These are phyloP conservation scores for Lerema accius DNA, from an alignment of 1,140 invertebrate genomes.

Conservation along the genomic window DNA sequence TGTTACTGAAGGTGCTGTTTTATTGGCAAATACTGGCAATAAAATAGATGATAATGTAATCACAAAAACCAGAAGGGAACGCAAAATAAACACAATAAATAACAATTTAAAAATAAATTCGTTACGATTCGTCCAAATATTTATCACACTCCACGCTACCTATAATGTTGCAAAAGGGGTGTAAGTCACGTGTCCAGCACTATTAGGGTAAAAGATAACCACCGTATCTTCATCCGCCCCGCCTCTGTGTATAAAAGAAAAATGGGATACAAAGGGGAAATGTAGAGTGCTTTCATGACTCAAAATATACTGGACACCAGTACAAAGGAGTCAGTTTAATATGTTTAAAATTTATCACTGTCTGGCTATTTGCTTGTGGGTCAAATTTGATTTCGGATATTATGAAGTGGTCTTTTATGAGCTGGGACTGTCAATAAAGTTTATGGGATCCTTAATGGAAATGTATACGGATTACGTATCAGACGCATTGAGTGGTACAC, in stretches of 20 bases:
- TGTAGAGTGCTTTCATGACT: slow-evolving; percentile 1
- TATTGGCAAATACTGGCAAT: too few relatives aligned
- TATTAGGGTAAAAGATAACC: slow-evolving; percentile 46
- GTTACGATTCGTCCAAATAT: slow-evolving; percentile 68
- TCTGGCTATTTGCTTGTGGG: slow-evolving; percentile 54
- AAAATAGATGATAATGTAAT: too few relatives aligned
- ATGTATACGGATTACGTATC: slow-evolving; percentile 6
- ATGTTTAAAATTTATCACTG: slow-evolving; percentile 71
- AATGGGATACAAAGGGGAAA: slow-evolving; percentile 4
- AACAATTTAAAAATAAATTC: slow-evolving; percentile 47
- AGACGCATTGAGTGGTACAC: slow-evolving; percentile 19
- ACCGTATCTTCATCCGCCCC: slow-evolving; percentile 40
- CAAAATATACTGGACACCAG: slow-evolving; percentile 41
- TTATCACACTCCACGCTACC: slow-evolving; percentile 58
- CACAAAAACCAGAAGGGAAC: too few relatives aligned
- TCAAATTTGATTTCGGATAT: slow-evolving; percentile 59
- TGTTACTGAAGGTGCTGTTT: too few relatives aligned
- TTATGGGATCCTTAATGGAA: slow-evolving; percentile 52
- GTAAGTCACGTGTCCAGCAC: slow-evolving; percentile 56
- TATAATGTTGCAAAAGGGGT: slow-evolving; percentile 59
- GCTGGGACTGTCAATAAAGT: slow-evolving; percentile 52
- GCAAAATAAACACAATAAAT: slow-evolving; percentile 33
- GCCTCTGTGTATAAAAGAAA: slow-evolving; percentile 3
- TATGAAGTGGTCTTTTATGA: slow-evolving; percentile 65
- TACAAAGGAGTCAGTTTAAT: slow-evolving; percentile 64